Percentiles rank a stretch among this genome's conserved stretches.
These are phyloP conservation scores for Rhopilema esculentum DNA, from an alignment of 30 jellyfish, hydroid and myxozoan species.

Conservation along the genomic window DNA sequence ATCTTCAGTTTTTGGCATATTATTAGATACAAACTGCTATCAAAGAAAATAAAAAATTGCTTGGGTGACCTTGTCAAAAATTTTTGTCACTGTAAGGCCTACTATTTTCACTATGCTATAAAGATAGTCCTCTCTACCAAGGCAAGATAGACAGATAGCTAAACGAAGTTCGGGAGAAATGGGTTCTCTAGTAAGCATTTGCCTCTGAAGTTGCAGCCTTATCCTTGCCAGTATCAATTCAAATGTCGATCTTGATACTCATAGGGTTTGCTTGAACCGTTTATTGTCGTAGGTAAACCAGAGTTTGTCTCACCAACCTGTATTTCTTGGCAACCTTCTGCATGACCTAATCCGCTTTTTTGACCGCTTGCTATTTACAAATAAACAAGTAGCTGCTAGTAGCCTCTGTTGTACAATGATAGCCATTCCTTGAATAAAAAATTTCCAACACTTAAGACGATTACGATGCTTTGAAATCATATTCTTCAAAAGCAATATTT, in stretches of 20 bases:
- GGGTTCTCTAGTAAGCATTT: slow-evolving; percentile 46
- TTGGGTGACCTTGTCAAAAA: background rate
- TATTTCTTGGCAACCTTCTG: slow-evolving; percentile 16
- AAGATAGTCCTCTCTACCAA: slow-evolving; percentile 23
- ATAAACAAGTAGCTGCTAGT: background rate
- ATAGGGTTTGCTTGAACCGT: slow-evolving; percentile 11
- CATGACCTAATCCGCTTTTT: background rate
- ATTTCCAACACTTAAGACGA: slow-evolving; percentile 20
- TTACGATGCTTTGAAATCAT: slow-evolving; percentile 35
- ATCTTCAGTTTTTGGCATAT: slow-evolving; percentile 29
- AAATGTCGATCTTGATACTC: slow-evolving; percentile 21
- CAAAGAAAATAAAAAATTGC: background rate
- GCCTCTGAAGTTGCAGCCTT: slow-evolving; percentile 7
- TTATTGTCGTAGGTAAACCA: slow-evolving; percentile 1
- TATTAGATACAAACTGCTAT: background rate
- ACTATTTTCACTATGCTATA: slow-evolving; percentile 48
- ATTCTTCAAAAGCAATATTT: background rate
- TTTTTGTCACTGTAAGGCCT: slow-evolving; percentile 28
- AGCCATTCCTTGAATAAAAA: slow-evolving; percentile 25
- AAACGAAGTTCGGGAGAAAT: slow-evolving; percentile 54
- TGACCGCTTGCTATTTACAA: background rate
- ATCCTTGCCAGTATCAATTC: background rate
- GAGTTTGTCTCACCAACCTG: slow-evolving; percentile 22
- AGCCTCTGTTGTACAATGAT: slow-evolving; percentile 15
- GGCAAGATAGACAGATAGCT: background rate